A percentile compares a stretch with the other conserved stretches of the same genome.
Evolutionary conservation across 2,113 vertebrate species (phyloP).

Genomic region (Thomomys bottae): DNA sequence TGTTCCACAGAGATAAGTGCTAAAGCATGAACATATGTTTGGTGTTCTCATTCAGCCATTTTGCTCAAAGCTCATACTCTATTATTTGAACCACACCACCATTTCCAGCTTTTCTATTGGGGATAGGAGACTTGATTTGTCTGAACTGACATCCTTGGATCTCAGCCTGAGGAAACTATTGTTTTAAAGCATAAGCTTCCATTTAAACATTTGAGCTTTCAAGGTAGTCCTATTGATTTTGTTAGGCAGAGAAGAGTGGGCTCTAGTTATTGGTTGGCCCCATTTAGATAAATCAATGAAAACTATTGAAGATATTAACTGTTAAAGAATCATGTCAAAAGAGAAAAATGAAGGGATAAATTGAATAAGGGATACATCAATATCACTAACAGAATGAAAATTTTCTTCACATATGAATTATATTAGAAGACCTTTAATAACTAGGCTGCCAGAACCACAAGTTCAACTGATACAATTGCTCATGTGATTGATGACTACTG

Average conservation of each 20-base stretch:
- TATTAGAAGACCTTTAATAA: slow-evolving; percentile 74
- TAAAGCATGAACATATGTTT: neutral
- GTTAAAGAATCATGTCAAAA: slow-evolving; percentile 52
- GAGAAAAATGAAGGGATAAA: slow-evolving; percentile 19
- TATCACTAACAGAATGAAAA: slow-evolving; percentile 3
- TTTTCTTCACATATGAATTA: slow-evolving; percentile 49
- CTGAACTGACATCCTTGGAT: too few species aligned
- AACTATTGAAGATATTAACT: slow-evolving; percentile 42
- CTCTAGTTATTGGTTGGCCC: neutral
- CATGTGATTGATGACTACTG: slow-evolving; percentile 75
- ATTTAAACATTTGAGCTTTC: slow-evolving; percentile 1
- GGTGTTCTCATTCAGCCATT: too few species aligned
- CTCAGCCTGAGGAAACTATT: neutral
- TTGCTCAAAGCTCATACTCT: too few species aligned
- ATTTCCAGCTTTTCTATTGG: too few species aligned
- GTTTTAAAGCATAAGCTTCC: neutral
- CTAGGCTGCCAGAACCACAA: slow-evolving; percentile 67
- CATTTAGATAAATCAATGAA: neutral
- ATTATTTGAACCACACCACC: too few species aligned
- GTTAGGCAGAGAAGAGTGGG: neutral
- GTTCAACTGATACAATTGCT: slow-evolving; percentile 70
- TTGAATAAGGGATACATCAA: neutral
- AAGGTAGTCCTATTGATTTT: slow-evolving; percentile 27
- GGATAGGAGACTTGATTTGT: too few species aligned
- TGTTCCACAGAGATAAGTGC: too few species aligned